These are phyloP conservation scores for Parthenolecanium corni DNA, from an alignment of 2,888 invertebrate species.

Conservation along the genomic window DNA sequence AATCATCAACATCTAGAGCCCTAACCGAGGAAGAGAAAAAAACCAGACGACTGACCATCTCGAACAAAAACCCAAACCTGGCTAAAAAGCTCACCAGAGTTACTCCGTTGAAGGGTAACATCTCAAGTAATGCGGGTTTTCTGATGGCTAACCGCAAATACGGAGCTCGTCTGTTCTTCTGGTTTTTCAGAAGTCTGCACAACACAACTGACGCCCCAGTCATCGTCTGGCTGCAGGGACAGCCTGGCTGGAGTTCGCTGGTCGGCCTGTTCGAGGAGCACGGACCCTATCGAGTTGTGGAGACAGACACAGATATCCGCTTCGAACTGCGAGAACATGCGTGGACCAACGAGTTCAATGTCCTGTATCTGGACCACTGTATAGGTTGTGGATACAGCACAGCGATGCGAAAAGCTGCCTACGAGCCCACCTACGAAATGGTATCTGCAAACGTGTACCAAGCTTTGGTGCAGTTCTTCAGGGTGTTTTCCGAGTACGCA, in stretches of 20 bases:
- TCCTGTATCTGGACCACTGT: conserved; percentile 12
- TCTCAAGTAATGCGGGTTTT: conserved; percentile 10
- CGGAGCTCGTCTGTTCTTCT: conserved; percentile 42
- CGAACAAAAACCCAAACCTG: neutral
- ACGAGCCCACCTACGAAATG: neutral
- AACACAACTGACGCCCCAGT: conserved; percentile 44
- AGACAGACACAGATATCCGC: neutral
- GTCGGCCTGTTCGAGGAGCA: conserved; percentile 74
- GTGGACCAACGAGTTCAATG: conserved; percentile 7
- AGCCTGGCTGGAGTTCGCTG: conserved; percentile 68
- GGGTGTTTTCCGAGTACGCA: neutral
- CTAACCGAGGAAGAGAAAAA: neutral
- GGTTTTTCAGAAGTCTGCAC: conserved; percentile 42
- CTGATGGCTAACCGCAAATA: conserved; percentile 18
- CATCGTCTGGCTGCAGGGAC: conserved; percentile 74
- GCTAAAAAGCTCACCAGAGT: neutral
- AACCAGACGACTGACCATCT: neutral
- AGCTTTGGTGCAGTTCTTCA: neutral
- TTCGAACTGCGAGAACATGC: neutral
- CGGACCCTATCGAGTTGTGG: conserved; percentile 52
- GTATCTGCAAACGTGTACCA: neutral
- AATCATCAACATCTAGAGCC: too few species aligned
- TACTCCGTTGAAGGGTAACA: neutral
- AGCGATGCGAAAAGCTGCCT: neutral
- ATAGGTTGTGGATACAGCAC: conserved; percentile 10